Conservation (phyloP, 1,140 invertebrate species). For the Lithobius niger region DNA sequence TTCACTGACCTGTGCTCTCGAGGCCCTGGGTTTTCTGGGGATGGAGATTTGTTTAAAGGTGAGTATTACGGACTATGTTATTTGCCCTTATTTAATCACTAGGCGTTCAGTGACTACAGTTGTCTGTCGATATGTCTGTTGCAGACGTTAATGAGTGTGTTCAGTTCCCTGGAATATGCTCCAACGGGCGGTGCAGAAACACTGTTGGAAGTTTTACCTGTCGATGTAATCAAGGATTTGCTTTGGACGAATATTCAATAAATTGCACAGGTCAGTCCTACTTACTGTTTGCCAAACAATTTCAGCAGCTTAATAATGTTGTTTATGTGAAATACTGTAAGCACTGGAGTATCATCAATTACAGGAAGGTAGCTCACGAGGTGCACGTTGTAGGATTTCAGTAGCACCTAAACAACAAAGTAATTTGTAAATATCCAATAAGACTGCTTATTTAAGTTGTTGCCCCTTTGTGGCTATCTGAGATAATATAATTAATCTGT, state of each 20-base stretch:
- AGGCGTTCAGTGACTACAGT: neutral
- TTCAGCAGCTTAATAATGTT: no score
- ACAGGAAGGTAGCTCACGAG: no score
- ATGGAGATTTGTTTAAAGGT: slow-evolving; percentile 7
- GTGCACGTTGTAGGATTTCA: no score
- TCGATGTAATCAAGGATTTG: slow-evolving; percentile 56
- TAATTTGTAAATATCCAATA: no score
- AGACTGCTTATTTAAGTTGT: no score
- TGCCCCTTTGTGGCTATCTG: no score
- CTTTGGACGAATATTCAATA: slow-evolving; percentile 55
- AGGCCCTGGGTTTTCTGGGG: slow-evolving; percentile 6
- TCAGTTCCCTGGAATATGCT: slow-evolving; percentile 67
- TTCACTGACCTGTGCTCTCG: slow-evolving; percentile 18
- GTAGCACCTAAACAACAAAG: no score
- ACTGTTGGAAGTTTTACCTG: slow-evolving; percentile 50
- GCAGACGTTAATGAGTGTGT: slow-evolving; percentile 72
- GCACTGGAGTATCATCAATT: no score
- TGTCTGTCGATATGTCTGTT: neutral
- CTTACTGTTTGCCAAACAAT: neutral
- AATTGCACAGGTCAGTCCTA: slow-evolving; percentile 56
- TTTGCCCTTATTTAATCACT: neutral
- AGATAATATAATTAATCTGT: slow-evolving; percentile 4
- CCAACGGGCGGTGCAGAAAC: slow-evolving; percentile 62
- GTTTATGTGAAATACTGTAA: no score
- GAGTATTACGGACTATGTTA: no score